Percentiles rank a stretch among this genome's conserved stretches.
Conservation (phyloP, 2,113 vertebrate species). For the Stigmatopora argus region DNA sequence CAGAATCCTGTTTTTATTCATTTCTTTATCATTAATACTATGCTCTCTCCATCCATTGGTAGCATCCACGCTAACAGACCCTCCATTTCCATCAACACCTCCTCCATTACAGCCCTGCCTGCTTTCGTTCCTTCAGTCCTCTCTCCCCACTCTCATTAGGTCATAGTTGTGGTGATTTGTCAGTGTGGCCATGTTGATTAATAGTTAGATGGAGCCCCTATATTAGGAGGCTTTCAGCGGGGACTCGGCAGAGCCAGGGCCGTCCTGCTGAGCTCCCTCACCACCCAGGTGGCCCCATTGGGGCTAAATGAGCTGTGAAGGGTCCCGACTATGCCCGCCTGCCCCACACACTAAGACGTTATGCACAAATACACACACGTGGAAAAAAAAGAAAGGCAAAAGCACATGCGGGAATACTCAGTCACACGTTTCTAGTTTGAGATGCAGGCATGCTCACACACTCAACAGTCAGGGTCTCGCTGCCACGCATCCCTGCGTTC, state of each 20-base stretch:
- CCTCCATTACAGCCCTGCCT: constrained; percentile 52
- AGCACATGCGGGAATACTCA: constrained; percentile 56
- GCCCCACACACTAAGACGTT: constrained; percentile 62
- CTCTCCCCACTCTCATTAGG: constrained; percentile 66
- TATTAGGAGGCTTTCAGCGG: constrained; percentile 81
- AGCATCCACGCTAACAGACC: constrained; percentile 35
- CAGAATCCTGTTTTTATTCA: constrained; percentile 54
- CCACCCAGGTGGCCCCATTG: constrained; percentile 94
- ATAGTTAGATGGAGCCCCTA: constrained; percentile 78
- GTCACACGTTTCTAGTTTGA: constrained; percentile 22
- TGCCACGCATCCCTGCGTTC: constrained; percentile 74
- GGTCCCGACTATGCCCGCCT: constrained; percentile 82
- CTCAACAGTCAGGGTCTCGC: constrained; percentile 57
- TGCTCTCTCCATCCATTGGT: constrained; percentile 49
- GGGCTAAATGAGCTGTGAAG: constrained; percentile 98
- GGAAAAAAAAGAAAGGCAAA: constrained; percentile 55
- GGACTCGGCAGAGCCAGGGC: constrained; percentile 79
- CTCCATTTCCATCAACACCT: constrained; percentile 47
- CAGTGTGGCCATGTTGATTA: constrained; percentile 83
- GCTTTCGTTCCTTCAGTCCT: constrained; percentile 46
- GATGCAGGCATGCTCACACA: constrained; percentile 67
- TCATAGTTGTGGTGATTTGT: constrained; percentile 78
- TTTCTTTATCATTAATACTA: constrained; percentile 62
- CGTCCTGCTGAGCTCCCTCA: constrained; percentile 80
- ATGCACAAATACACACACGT: constrained; percentile 61